Conservation (phyloP, 2,797 vertebrate species). For the Xenops minutus region DNA sequence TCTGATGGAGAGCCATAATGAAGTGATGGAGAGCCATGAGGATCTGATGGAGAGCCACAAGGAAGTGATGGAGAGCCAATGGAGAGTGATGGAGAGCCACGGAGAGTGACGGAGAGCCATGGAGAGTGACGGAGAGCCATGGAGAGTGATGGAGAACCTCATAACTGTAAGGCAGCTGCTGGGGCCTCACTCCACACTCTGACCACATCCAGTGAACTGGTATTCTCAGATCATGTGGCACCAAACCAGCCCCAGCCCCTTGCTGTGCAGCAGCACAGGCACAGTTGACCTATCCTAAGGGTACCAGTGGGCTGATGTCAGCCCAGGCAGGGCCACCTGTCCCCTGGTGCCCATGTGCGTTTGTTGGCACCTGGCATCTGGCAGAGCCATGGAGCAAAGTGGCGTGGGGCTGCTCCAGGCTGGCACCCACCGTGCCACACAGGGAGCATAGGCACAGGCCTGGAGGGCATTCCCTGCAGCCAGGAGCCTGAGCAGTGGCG, state of each 20-base stretch:
- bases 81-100: not conserved
- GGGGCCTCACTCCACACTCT: not conserved
- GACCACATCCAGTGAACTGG: not conserved
- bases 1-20: too few species aligned
- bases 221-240: accelerated
- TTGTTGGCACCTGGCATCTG: not conserved
- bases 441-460: accelerated
- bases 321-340: accelerated
- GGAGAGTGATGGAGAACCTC: not conserved
- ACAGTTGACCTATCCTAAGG: not conserved
- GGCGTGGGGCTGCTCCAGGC: accelerated
- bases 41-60: too few species aligned
- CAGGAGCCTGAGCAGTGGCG: accelerated
- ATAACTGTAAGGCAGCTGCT: not conserved
- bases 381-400: not conserved
- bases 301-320: accelerated
- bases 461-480: not conserved
- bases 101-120: not conserved
- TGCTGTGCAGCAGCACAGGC: not conserved
- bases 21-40: not conserved
- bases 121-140: not conserved
- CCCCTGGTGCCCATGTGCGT: accelerated
- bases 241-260: not conserved
- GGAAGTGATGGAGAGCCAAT: too few species aligned
- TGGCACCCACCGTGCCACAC: accelerated